Conservation (phyloP, 2,888 invertebrate genomes). For the Ophion ellenae region DNA sequence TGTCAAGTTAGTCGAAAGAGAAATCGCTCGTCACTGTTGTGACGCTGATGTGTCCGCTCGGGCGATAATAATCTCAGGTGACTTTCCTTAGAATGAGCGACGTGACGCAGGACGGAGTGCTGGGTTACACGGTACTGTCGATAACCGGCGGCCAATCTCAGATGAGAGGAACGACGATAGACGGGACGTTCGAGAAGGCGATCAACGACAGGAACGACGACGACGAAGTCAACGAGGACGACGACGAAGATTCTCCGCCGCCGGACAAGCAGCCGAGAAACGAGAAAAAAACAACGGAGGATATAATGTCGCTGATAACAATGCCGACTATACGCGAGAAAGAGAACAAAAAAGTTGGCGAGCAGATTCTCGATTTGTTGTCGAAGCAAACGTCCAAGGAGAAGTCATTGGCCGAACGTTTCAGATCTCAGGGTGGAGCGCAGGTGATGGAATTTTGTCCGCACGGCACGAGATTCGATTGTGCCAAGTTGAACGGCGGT, state of each 20-base stretch:
- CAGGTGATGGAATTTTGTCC: constrained; percentile 98
- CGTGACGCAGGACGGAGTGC: constrained; percentile 81
- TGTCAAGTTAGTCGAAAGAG: constrained; percentile 84
- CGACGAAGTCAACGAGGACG: constrained; percentile 74
- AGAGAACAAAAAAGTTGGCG: constrained; percentile 97
- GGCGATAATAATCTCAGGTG: constrained; percentile 14
- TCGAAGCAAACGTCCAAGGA: constrained; percentile 99
- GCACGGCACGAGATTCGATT: constrained; percentile 96
- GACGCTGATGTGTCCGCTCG: too few relatives aligned
- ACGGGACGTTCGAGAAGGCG: constrained; percentile 16
- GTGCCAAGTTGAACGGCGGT: constrained; percentile 84
- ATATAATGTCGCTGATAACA: constrained; percentile 91
- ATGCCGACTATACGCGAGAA: constrained; percentile 97
- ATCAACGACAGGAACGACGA: constrained; percentile 74
- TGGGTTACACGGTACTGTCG: constrained; percentile 81
- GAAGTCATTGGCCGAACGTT: constrained; percentile 96
- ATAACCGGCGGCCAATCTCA: constrained; percentile 75
- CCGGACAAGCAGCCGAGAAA: constrained; percentile 78
- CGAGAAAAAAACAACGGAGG: constrained; percentile 80
- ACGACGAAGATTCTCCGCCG: constrained; percentile 74
- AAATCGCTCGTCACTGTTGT: background rate
- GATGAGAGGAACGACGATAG: constrained; percentile 58
- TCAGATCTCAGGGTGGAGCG: constrained; percentile 97
- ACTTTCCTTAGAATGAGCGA: constrained; percentile 78
- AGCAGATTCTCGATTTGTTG: constrained; percentile 96